Conservation (phyloP, 2,888 invertebrate species). For the Abrostola triplasia region DNA sequence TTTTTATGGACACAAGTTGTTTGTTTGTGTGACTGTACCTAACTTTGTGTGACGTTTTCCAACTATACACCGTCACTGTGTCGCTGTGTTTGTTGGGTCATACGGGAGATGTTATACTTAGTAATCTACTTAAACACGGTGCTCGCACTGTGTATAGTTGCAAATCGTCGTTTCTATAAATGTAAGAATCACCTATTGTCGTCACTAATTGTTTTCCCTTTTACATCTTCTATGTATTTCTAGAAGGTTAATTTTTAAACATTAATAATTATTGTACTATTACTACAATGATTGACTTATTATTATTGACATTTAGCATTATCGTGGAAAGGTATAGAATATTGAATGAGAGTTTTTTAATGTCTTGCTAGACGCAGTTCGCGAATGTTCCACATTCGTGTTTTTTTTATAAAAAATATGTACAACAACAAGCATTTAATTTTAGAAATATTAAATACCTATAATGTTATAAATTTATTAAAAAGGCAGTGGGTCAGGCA, state of each 20-base stretch:
- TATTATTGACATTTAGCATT: conserved; percentile 81
- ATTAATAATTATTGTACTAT: conserved; percentile 83
- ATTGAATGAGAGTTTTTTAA: conserved; percentile 72
- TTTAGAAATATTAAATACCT: conserved; percentile 84
- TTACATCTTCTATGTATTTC: conserved; percentile 83
- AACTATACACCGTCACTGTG: conserved; percentile 50
- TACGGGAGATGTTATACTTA: conserved; percentile 52
- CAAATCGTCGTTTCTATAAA: conserved; percentile 64
- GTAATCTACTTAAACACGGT: conserved; percentile 46
- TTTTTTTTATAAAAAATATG: conserved; percentile 74
- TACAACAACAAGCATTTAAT: conserved; percentile 88
- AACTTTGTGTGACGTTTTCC: conserved; percentile 66
- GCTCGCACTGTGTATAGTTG: conserved; percentile 49
- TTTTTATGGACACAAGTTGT: conserved; percentile 77
- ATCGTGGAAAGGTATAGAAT: conserved; percentile 77
- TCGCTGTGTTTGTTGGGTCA: conserved; percentile 41
- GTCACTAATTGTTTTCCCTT: conserved; percentile 82
- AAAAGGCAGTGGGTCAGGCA: conserved; percentile 73
- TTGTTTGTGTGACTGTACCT: conserved; percentile 78
- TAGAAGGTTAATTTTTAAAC: conserved; percentile 81
- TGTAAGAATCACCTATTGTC: conserved; percentile 83
- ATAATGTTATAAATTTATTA: conserved; percentile 82
- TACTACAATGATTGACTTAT: conserved; percentile 83
- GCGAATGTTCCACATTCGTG: conserved; percentile 63
- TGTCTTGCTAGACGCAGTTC: conserved; percentile 62